phyloP scores from a whole-genome alignment of 1,140 invertebrate genomes.

The Agrilus planipennis region DNA sequence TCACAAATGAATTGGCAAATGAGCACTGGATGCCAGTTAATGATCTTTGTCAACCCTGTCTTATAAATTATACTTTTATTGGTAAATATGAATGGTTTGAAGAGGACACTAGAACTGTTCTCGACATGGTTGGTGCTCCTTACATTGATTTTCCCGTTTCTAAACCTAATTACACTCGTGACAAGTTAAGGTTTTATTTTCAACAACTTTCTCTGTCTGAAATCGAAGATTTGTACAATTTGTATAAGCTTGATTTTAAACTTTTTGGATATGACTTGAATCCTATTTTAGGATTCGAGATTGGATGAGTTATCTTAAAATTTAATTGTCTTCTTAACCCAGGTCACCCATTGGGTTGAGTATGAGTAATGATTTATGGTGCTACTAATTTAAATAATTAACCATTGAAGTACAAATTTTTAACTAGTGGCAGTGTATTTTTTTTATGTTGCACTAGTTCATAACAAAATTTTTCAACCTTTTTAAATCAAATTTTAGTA shows the following conservation, averaged over 20 bases:
- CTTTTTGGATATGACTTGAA: conserved; percentile 69
- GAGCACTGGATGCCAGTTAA: conserved; percentile 83
- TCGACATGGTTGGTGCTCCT: conserved; percentile 50
- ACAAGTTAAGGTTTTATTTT: conserved; percentile 59
- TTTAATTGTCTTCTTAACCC: too few species aligned
- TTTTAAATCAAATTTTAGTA: too few species aligned
- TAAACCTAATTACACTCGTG: conserved; percentile 49
- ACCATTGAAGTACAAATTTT: too few species aligned
- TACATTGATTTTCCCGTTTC: conserved; percentile 53
- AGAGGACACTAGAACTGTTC: conserved; percentile 53
- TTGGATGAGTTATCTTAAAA: conserved; percentile 32
- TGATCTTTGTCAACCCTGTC: conserved; percentile 76
- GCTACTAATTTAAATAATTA: too few species aligned
- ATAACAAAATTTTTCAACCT: too few species aligned
- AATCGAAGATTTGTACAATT: conserved; percentile 54
- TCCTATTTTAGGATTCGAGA: conserved; percentile 57
- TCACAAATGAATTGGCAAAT: conserved; percentile 47
- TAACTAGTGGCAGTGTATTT: too few species aligned
- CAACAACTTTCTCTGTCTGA: conserved; percentile 55
- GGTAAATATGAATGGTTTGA: conserved; percentile 66
- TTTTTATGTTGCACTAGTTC: too few species aligned
- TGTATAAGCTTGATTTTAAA: conserved; percentile 68
- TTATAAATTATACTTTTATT: conserved; percentile 77
- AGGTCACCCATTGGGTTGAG: too few species aligned
- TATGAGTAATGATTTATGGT: too few species aligned